Conservation (phyloP, 2,113 vertebrate genomes). For the Hydrochoerus hydrochaeris region DNA sequence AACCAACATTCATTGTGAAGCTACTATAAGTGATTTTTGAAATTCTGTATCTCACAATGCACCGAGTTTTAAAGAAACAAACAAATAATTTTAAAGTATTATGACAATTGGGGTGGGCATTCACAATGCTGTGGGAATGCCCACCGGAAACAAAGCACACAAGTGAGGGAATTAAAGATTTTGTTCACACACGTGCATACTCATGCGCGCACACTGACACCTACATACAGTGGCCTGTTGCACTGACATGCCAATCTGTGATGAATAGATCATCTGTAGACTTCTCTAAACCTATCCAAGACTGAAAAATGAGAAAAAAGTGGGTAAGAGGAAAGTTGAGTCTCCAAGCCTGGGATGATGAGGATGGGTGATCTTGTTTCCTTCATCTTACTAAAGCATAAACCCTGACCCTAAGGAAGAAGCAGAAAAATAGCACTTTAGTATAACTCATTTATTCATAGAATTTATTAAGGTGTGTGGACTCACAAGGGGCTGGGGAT, state of each 20-base stretch:
- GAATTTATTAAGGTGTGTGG: background rate
- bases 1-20: background rate
- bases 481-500: too few relatives aligned
- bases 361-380: background rate
- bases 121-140: too few relatives aligned
- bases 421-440: background rate
- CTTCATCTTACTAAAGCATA: background rate
- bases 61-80: background rate
- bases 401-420: background rate
- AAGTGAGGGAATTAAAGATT: background rate
- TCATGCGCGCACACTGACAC: accelerated
- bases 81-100: background rate
- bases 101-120: background rate
- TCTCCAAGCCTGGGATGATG: background rate
- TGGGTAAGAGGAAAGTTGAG: background rate
- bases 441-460: slow-evolving; percentile 23
- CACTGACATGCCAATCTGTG: background rate
- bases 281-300: background rate
- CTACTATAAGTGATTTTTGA: background rate
- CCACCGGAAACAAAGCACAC: background rate
- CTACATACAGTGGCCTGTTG: background rate
- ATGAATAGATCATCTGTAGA: background rate
- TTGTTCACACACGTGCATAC: background rate
- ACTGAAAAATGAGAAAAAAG: background rate
- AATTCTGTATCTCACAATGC: background rate